phyloP scores from a whole-genome alignment of 1,140 invertebrate species.

The Leptinotarsa defecta region DNA sequence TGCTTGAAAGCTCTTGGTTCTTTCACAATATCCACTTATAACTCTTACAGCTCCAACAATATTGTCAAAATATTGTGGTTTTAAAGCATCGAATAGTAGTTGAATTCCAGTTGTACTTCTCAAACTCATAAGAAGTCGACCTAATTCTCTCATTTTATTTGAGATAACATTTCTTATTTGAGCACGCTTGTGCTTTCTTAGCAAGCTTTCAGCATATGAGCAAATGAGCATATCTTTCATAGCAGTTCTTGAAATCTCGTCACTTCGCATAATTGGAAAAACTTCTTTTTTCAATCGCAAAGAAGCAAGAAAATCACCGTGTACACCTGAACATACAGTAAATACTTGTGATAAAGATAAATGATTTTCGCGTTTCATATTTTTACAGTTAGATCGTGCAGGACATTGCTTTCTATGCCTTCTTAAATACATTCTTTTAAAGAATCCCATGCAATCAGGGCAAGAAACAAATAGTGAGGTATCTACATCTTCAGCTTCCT shows the following conservation, averaged over 20 bases:
- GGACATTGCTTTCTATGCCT: neutral
- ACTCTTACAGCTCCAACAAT: slow-evolving; percentile 35
- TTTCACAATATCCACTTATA: slow-evolving; percentile 35
- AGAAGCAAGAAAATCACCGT: slow-evolving; percentile 23
- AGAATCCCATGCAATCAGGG: neutral
- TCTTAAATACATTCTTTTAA: slow-evolving; percentile 19
- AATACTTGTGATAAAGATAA: slow-evolving; percentile 35
- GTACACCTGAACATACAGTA: slow-evolving; percentile 24
- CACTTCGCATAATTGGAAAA: slow-evolving; percentile 36
- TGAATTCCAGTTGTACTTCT: slow-evolving; percentile 13
- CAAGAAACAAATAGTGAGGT: neutral
- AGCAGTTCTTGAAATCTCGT: slow-evolving; percentile 33
- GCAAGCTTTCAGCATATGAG: slow-evolving; percentile 33
- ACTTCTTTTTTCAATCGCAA: slow-evolving; percentile 36
- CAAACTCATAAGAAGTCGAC: slow-evolving; percentile 33
- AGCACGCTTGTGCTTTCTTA: slow-evolving; percentile 40
- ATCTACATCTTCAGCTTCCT: slow-evolving; percentile 2
- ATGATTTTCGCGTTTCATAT: slow-evolving; percentile 20
- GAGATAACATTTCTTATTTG: slow-evolving; percentile 38
- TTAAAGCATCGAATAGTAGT: slow-evolving; percentile 31
- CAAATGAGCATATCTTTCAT: slow-evolving; percentile 39
- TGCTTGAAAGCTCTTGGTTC: slow-evolving; percentile 36
- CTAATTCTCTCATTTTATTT: slow-evolving; percentile 43
- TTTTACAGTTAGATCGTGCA: neutral
- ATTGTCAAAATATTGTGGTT: slow-evolving; percentile 39